These are phyloP conservation scores for Sebastes baramenuke DNA, from an alignment of 2,797 vertebrate species.

Conservation along the genomic window DNA sequence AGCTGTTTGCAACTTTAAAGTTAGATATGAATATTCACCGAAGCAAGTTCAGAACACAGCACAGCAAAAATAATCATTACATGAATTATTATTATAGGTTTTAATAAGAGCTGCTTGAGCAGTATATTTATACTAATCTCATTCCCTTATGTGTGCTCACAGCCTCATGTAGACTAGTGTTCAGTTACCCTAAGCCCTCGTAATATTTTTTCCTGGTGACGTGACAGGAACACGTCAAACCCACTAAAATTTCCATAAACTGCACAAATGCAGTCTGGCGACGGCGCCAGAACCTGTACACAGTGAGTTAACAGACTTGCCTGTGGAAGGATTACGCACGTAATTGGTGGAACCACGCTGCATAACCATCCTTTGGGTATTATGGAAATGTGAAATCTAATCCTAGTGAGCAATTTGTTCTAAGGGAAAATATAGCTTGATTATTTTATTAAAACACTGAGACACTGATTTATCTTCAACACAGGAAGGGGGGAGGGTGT, in stretches of 20 bases:
- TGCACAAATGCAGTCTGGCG: neutral
- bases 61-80: neutral
- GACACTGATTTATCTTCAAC: neutral
- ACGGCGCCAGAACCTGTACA: conserved; percentile 20
- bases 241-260: conserved; percentile 9
- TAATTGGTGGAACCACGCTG: conserved; percentile 60
- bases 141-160: neutral
- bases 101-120: neutral
- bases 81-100: conserved; percentile 1
- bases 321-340: conserved; percentile 59
- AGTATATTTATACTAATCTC: neutral
- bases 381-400: conserved; percentile 66
- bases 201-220: conserved; percentile 10
- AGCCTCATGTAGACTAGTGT: neutral
- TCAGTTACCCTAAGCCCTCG: neutral
- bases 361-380: conserved; percentile 55
- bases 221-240: conserved; percentile 4
- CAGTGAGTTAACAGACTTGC: conserved; percentile 25
- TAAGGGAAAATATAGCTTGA: conserved; percentile 33
- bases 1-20: conserved; percentile 28
- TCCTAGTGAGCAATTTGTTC: conserved; percentile 58
- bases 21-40: conserved; percentile 37
- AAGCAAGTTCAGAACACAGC: conserved; percentile 6
- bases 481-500: neutral
- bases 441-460: neutral